These are phyloP conservation scores for Halocynthia aurantium DNA, from an alignment of 23 tunicate genomes.

Conservation along the genomic window DNA sequence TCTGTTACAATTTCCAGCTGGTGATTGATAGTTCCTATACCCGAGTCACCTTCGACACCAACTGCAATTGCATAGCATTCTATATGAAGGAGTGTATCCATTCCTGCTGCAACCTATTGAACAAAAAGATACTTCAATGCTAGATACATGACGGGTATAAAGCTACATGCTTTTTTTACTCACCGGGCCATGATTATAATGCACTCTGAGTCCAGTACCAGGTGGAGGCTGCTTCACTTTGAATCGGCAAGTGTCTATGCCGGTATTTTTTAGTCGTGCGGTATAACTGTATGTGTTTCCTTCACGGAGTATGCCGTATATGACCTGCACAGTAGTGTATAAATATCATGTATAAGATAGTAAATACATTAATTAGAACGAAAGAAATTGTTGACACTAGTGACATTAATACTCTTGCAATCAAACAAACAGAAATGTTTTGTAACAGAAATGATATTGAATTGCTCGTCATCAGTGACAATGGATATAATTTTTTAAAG, in stretches of 20 bases:
- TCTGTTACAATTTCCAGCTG: conserved; percentile 68
- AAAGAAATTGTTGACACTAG: too few species aligned
- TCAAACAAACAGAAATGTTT: not conserved
- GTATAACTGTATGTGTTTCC: conserved; percentile 62
- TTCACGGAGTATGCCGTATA: conserved; percentile 74
- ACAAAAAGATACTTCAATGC: not conserved
- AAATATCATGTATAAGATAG: not conserved
- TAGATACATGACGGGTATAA: not conserved
- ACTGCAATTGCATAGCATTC: conserved; percentile 88
- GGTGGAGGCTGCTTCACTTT: conserved; percentile 88
- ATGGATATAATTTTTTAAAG: not conserved
- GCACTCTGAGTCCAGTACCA: conserved; percentile 76
- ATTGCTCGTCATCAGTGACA: too few species aligned
- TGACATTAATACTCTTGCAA: too few species aligned
- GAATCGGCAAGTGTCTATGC: conserved; percentile 73
- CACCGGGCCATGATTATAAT: conserved; percentile 76
- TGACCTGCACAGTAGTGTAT: conserved; percentile 36
- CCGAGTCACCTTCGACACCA: conserved; percentile 91
- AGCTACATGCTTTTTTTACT: conserved; percentile 10
- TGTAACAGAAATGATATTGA: not conserved
- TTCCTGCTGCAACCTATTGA: conserved; percentile 83
- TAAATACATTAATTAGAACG: not conserved
- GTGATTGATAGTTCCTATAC: conserved; percentile 78
- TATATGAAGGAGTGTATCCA: conserved; percentile 37
- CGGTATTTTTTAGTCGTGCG: conserved; percentile 62